Base-by-base conservation (phyloP, 2,888 invertebrate species). In the Patella depressa region DNA sequence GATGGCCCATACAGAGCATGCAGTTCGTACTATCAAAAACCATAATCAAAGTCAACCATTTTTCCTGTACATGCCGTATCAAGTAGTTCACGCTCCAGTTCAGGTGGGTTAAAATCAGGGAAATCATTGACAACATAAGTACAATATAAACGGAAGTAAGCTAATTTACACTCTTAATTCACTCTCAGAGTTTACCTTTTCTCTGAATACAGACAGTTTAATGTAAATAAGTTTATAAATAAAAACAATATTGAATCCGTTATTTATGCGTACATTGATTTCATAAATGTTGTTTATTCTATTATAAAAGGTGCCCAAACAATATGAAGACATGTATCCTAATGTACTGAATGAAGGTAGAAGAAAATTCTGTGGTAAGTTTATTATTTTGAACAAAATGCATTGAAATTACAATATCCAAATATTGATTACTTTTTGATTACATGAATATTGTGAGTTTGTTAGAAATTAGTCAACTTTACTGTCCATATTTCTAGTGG, bases 261-360 rank as follows among this genome's bases (percentile, higher is more conserved):
- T 45, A 45, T 45, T 45, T 9, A 45, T 7, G 45, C 45, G 45
- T 45, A 45, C n/a, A 65, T 65, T 65, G 19, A n/a, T 29, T 34
- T 72, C 17, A n/a, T 34, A 55, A 17, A 53, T 19, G 29, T 45
- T 45, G 9, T 45, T 9, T 9, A 45, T 45, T 45, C 45, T 45
- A 45, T 45, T 45, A 5, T 45, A 45, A 5, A 45, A 85, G 81
- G 85, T 85, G 9, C 85, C 85, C 12, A 78, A 83, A 69, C 59
- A 72, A 14, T 85, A 81, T 71, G 85, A 84, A 71, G 78, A 81
- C 45, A 77, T 82, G 80, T 85, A 85, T 74, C 83, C 82, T 5
- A 73, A 82, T 59, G 80, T 85, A 11, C 74, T 80, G 19, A 78
- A 78, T 29, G 74, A 74, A 53, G 79, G 80, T 24, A 74, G 85